Evolutionary conservation across 2,113 vertebrate species (phyloP).

Genomic region (Pseudonaja textilis): DNA sequence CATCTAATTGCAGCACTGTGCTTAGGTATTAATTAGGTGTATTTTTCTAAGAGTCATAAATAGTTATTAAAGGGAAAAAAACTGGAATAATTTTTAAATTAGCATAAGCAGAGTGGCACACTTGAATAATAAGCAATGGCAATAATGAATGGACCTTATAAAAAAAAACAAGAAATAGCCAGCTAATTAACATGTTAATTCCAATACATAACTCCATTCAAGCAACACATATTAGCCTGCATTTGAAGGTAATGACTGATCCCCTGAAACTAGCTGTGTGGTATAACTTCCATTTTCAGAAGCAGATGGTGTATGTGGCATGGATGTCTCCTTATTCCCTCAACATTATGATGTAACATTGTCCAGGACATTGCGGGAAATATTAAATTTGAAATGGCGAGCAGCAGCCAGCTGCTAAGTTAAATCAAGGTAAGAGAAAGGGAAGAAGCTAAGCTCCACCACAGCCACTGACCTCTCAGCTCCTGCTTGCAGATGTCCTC

Average conservation of each 20-base stretch:
- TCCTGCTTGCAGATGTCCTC: neutral
- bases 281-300: constrained; percentile 40
- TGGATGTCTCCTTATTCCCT: neutral
- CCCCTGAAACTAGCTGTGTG: neutral
- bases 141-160: constrained; percentile 52
- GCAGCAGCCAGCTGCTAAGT: neutral
- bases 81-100: constrained; percentile 61
- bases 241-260: constrained; percentile 38
- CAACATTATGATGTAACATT: neutral
- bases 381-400: neutral
- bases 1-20: constrained; percentile 64
- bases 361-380: neutral
- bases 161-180: constrained; percentile 60
- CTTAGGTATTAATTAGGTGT: constrained; percentile 63
- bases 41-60: constrained; percentile 60
- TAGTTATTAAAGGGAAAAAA: constrained; percentile 56
- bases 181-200: constrained; percentile 52
- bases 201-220: constrained; percentile 45
- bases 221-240: constrained; percentile 35
- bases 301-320: neutral
- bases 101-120: constrained; percentile 54
- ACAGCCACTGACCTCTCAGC: neutral
- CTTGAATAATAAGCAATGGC: constrained; percentile 52
- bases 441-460: neutral
- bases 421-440: neutral